A percentile compares a stretch with the other conserved stretches of the same genome.
These are phyloP conservation scores for Nycticorax nycticorax DNA, from an alignment of 2,113 vertebrate species.

Conservation along the genomic window DNA sequence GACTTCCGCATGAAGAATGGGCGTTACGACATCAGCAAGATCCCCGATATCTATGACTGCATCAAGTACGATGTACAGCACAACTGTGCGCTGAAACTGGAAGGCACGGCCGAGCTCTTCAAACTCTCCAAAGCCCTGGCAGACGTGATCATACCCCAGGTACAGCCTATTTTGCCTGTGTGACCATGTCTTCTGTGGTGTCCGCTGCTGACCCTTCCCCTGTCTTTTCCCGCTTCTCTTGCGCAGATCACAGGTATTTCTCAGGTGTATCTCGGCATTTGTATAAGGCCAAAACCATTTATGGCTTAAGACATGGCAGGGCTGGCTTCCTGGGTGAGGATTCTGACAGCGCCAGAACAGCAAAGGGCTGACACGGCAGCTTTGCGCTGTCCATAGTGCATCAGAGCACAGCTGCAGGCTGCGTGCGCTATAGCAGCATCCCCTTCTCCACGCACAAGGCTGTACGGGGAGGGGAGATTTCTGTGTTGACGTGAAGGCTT, in stretches of 20 bases:
- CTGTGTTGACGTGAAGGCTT: not conserved
- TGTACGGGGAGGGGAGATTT: not conserved
- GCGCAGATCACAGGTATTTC: not conserved
- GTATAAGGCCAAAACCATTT: not conserved
- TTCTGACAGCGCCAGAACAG: not conserved
- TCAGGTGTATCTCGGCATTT: not conserved
- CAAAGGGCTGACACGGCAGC: not conserved
- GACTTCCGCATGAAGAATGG: constrained; percentile 95
- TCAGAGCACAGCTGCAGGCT: not conserved
- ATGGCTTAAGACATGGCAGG: not conserved
- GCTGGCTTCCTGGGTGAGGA: not conserved
- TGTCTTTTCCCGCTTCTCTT: not conserved
- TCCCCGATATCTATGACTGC: constrained; percentile 97
- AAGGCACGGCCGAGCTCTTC: constrained; percentile 92
- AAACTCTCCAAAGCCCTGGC: constrained; percentile 90
- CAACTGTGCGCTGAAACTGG: constrained; percentile 86
- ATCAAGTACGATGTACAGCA: constrained; percentile 97
- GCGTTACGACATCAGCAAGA: constrained; percentile 97
- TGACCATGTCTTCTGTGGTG: rapidly evolving
- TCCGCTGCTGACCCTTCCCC: not conserved
- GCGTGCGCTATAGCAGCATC: not conserved
- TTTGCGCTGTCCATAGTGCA: not conserved
- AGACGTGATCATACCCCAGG: constrained; percentile 96
- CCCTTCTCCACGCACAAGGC: not conserved
- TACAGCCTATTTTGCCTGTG: not conserved